These are phyloP conservation scores for Temnothorax curvispinosus DNA, from an alignment of 1,140 invertebrate species.

Conservation along the genomic window DNA sequence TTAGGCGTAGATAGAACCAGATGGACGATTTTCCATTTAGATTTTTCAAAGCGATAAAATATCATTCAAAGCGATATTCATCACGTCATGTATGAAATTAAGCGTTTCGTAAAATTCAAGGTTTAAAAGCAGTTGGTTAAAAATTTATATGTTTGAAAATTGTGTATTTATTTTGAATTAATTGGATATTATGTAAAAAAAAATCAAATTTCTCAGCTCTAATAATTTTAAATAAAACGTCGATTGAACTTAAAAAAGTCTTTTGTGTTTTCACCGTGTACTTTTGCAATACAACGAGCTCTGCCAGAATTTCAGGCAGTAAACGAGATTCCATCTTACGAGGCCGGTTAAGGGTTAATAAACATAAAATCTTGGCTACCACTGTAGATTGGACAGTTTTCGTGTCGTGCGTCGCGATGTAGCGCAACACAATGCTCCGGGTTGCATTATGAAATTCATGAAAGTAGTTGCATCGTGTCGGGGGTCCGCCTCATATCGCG, in stretches of 20 bases:
- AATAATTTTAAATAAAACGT: not conserved
- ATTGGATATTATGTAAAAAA: not conserved
- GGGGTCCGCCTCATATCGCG: slow-evolving; percentile 6
- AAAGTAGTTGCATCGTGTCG: slow-evolving; percentile 30
- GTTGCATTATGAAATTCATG: slow-evolving; percentile 47
- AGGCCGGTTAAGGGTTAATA: not conserved
- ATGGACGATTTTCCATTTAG: not conserved
- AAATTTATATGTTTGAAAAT: not conserved
- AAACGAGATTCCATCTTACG: not conserved
- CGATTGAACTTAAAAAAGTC: not conserved
- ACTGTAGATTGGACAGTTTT: slow-evolving; percentile 12
- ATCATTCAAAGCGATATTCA: not conserved
- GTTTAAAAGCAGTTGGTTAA: too few relatives aligned
- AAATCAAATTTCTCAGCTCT: not conserved
- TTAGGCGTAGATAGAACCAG: not conserved
- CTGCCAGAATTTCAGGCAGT: not conserved
- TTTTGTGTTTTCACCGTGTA: not conserved
- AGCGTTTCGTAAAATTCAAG: not conserved
- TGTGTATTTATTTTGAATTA: not conserved
- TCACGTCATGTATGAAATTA: not conserved
- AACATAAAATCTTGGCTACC: not conserved
- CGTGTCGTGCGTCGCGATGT: not conserved
- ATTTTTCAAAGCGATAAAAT: slow-evolving; percentile 22
- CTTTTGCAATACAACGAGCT: not conserved
- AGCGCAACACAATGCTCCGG: slow-evolving; percentile 11